phyloP scores from a whole-genome alignment of 2,113 vertebrate genomes.

The Corynorhinus townsendii region DNA sequence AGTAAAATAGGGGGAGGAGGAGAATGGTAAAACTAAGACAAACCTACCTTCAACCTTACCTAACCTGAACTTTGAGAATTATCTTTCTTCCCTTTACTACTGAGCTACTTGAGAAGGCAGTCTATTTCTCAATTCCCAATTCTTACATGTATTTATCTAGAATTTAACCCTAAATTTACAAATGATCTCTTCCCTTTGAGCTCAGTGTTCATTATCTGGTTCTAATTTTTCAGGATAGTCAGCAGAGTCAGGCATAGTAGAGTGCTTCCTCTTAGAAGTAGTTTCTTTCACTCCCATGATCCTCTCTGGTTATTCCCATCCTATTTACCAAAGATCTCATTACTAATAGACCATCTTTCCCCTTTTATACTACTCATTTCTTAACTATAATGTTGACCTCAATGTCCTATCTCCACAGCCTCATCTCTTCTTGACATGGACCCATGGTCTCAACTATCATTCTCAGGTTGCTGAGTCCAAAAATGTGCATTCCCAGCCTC shows the following conservation, averaged over 20 bases:
- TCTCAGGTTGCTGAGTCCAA: not conserved
- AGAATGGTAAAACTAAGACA: not conserved
- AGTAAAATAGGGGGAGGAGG: not conserved
- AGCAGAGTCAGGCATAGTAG: not conserved
- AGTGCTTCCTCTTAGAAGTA: not conserved
- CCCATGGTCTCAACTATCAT: not conserved
- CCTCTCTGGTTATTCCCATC: not conserved
- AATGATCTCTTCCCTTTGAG: not conserved
- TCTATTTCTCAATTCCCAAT: not conserved
- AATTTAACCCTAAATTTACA: not conserved
- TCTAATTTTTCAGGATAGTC: not conserved
- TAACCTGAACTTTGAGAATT: not conserved
- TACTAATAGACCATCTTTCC: not conserved
- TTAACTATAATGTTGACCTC: not conserved
- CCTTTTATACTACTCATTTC: not conserved
- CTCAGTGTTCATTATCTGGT: accelerated
- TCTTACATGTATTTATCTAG: not conserved
- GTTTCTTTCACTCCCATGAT: not conserved
- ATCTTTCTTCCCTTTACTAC: not conserved
- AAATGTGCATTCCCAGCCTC: not conserved
- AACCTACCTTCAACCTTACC: not conserved
- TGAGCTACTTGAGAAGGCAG: not conserved
- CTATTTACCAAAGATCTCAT: not conserved
- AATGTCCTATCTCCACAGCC: not conserved
- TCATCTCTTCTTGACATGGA: not conserved